Conservation (phyloP, 1,140 invertebrate genomes). For the Drosophila burlai region DNA sequence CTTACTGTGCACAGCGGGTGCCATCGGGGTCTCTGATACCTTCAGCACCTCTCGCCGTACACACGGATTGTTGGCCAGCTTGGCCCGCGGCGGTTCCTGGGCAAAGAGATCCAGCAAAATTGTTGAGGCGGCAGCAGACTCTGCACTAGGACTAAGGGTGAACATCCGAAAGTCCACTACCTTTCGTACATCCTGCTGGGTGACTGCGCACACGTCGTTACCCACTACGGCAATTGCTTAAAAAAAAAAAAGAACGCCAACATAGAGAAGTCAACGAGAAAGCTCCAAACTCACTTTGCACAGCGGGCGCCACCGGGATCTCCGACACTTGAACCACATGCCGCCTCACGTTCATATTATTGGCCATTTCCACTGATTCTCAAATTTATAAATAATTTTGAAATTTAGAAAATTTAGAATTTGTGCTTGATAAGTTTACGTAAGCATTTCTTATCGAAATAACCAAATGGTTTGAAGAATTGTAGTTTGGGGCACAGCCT, state of each 20-base stretch:
- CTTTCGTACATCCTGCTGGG: constrained; percentile 68
- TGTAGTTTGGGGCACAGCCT: background rate
- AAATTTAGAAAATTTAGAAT: constrained; percentile 8
- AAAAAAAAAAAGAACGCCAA: background rate
- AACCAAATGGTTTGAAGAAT: background rate
- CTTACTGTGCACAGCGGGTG: constrained; percentile 60
- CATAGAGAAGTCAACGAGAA: too few species aligned
- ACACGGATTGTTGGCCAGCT: constrained; percentile 29
- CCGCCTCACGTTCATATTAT: constrained; percentile 24
- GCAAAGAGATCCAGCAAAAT: constrained; percentile 9
- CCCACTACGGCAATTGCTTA: constrained; percentile 63
- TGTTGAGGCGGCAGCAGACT: background rate
- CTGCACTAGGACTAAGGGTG: constrained; percentile 17
- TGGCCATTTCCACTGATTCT: constrained; percentile 39
- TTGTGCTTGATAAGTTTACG: background rate
- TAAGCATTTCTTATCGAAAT: background rate
- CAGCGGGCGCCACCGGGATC: constrained; percentile 38
- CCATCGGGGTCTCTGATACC: constrained; percentile 58
- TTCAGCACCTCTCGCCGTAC: constrained; percentile 39
- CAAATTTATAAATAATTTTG: constrained; percentile 16
- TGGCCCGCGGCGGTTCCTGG: background rate
- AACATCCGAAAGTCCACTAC: constrained; percentile 60
- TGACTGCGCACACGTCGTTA: constrained; percentile 58
- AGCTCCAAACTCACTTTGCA: constrained; percentile 46
- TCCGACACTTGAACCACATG: constrained; percentile 64